Evolutionary conservation across 1,140 invertebrate species (phyloP).

Genomic region (Drosophila lini): DNA sequence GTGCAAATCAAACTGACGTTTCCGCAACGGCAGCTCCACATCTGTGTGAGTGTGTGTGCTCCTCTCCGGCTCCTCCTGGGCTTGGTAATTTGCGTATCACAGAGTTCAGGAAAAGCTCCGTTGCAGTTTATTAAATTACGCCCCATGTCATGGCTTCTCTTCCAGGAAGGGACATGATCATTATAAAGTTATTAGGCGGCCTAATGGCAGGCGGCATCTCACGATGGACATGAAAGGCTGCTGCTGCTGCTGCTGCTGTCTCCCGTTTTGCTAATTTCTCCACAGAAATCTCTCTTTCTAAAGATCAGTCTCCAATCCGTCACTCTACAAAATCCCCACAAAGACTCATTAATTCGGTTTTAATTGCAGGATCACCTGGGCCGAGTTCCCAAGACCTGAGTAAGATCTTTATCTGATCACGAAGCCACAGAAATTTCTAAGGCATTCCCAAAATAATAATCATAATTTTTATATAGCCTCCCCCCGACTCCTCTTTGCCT

Average conservation of each 20-base stretch:
- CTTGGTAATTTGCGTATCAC: slow-evolving; percentile 68
- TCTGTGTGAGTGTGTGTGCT: background rate
- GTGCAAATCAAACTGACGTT: slow-evolving; percentile 82
- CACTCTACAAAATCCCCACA: slow-evolving; percentile 24
- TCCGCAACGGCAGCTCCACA: slow-evolving; percentile 62
- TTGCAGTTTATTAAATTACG: slow-evolving; percentile 78
- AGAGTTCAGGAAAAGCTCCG: slow-evolving; percentile 53
- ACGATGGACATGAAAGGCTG: slow-evolving; percentile 28
- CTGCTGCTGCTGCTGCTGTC: background rate
- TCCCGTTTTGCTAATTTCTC: slow-evolving; percentile 27
- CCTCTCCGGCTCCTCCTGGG: background rate
- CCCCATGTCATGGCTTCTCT: slow-evolving; percentile 43
- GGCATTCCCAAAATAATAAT: slow-evolving; percentile 43
- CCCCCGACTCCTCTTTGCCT: slow-evolving; percentile 8
- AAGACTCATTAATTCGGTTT: slow-evolving; percentile 69
- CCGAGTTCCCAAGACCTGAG: slow-evolving; percentile 1
- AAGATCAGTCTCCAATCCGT: slow-evolving; percentile 7
- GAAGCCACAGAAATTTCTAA: slow-evolving; percentile 14
- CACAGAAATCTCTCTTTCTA: slow-evolving; percentile 14
- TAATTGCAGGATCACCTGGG: slow-evolving; percentile 64
- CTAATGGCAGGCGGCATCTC: slow-evolving; percentile 34
- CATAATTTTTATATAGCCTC: slow-evolving; percentile 48
- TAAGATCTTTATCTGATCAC: slow-evolving; percentile 31
- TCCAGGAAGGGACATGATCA: slow-evolving; percentile 70
- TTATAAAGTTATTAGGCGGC: slow-evolving; percentile 79